These are phyloP conservation scores for Notocelia uddmanniana DNA, from an alignment of 2,888 invertebrate species.

Conservation along the genomic window DNA sequence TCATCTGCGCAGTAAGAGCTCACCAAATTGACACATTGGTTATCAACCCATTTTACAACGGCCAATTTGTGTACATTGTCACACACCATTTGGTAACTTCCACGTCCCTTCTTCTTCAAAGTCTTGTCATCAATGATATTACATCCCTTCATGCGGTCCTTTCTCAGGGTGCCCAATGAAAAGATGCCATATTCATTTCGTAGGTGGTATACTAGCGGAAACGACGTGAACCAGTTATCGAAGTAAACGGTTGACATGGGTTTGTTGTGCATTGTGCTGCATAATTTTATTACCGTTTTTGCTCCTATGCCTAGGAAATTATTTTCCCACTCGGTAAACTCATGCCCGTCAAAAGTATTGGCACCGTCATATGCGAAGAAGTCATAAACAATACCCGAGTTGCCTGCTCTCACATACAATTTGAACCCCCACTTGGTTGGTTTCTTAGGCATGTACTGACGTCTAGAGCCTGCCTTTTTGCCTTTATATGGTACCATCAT, in stretches of 20 bases:
- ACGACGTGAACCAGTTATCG: constrained; percentile 27
- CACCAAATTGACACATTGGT: constrained; percentile 26
- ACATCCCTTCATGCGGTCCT: constrained; percentile 12
- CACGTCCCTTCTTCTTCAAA: constrained; percentile 39
- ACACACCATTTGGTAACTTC: constrained; percentile 38
- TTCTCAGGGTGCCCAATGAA: constrained; percentile 1
- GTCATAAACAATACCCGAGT: too few species aligned
- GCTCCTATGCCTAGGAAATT: constrained; percentile 43
- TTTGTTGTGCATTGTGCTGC: constrained; percentile 43
- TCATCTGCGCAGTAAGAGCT: constrained; percentile 37
- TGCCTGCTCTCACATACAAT: constrained; percentile 45
- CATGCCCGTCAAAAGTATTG: constrained; percentile 39
- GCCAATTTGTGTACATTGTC: constrained; percentile 38
- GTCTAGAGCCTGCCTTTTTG: constrained; percentile 46
- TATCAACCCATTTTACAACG: constrained; percentile 40
- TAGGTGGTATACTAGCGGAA: constrained; percentile 8
- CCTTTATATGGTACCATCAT: constrained; percentile 48
- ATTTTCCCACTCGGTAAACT: constrained; percentile 43
- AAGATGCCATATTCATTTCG: constrained; percentile 18
- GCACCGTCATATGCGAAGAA: constrained; percentile 48
- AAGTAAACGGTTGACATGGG: constrained; percentile 45
- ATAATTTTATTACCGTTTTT: constrained; percentile 41
- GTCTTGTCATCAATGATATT: constrained; percentile 32
- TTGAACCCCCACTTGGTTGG: constrained; percentile 46
- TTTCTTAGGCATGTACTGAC: constrained; percentile 45